Base-by-base conservation (phyloP, 1,140 invertebrate genomes). In the Notospermus geniculatus region DNA sequence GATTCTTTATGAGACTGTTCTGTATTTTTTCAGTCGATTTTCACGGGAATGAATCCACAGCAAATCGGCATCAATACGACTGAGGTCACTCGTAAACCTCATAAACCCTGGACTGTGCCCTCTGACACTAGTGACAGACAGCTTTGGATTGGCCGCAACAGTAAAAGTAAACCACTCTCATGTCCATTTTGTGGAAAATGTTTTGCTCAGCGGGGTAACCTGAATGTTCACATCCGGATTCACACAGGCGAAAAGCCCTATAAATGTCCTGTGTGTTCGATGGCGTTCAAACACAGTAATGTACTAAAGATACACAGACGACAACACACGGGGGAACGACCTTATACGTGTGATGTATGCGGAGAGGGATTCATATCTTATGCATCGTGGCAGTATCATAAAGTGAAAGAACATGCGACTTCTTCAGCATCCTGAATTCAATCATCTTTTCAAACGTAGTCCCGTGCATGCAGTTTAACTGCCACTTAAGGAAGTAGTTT, bases 171-270 rank as follows among this genome's bases (percentile, higher is more conserved):
- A 32, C 59, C 61, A 64, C 57, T 59, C 41, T 36, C 45, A 50
- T 66, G 65, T 45, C 29, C 36, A 52, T 7, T 52, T n/a, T 58
- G 32, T 52, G 57, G 22, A 22, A 43, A 58, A 25, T 4, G 4
- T 27, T 95, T 95, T 81, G 91, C 90, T 29, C 87, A 92, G 76
- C 93, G 91, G 73, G 92, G 95, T 78, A 91, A 95, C 73, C 78
- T 96, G 69, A 94, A 93, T 79, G 93, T 93, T 61, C 93, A 97
- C 76, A 89, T 94, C 88, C 92, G 93, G 74, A 95, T 91, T 0
- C 93, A 96, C 74, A 66, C 62, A 4, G 68, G 64, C 39, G 69
- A 65, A 17, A 71, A 65, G 19, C 69, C 67, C 23, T 68, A 61
- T 59, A n/a, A 57, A 23, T 70, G 68, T 60, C 39, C 45, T 17